Percentiles rank a stretch among this genome's conserved stretches.
These are phyloP conservation scores for Mactra quadrangularis DNA, from an alignment of 1,140 invertebrate genomes.

Conservation along the genomic window DNA sequence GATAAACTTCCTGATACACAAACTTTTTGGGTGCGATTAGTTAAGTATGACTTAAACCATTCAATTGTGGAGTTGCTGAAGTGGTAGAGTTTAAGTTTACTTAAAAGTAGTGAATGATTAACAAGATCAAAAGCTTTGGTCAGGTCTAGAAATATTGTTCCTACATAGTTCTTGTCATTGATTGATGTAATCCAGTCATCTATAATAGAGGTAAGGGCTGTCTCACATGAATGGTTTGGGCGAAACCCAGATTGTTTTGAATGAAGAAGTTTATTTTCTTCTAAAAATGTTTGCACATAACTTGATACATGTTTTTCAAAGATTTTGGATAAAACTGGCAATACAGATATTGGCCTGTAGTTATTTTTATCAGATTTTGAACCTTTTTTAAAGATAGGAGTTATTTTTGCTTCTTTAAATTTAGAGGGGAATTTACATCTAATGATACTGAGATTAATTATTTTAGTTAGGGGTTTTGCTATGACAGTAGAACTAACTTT, in stretches of 20 bases:
- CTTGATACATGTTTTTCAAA: constrained; percentile 55
- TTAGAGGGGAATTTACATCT: background rate
- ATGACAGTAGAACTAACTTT: background rate
- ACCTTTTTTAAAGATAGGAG: constrained; percentile 21
- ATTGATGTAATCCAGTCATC: background rate
- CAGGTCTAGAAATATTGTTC: constrained; percentile 12
- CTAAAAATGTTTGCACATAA: constrained; percentile 19
- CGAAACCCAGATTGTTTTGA: background rate
- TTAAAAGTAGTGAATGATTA: background rate
- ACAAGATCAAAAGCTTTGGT: constrained; percentile 29
- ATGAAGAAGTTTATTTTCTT: constrained; percentile 22
- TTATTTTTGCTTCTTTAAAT: constrained; percentile 22
- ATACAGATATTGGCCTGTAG: constrained; percentile 50
- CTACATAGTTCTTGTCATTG: background rate
- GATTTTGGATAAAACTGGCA: constrained; percentile 47
- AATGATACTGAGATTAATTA: constrained; percentile 10
- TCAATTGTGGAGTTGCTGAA: background rate
- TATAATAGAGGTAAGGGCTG: background rate
- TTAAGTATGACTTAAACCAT: background rate
- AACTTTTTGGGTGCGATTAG: background rate
- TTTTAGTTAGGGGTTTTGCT: constrained; percentile 1
- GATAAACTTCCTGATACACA: background rate
- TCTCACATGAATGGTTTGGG: background rate
- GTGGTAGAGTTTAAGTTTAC: background rate
- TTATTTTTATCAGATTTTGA: constrained; percentile 25